These are phyloP conservation scores for Taurulus bubalis DNA, from an alignment of 2,113 vertebrate genomes.

Conservation along the genomic window DNA sequence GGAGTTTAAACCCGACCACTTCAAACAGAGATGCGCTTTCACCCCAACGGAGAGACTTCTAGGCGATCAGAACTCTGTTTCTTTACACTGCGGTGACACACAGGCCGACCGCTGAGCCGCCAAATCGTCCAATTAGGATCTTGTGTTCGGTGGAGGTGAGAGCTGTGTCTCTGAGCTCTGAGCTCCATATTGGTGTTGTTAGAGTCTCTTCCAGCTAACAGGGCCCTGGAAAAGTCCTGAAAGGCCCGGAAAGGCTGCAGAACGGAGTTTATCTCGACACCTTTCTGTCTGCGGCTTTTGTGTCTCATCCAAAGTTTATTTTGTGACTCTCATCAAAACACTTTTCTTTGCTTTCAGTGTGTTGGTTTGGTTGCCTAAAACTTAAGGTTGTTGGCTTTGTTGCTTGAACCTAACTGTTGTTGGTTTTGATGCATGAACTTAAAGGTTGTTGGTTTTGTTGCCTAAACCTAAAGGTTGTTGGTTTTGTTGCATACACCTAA, in stretches of 20 bases:
- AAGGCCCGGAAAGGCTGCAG: slow-evolving; percentile 13
- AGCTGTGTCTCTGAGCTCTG: slow-evolving; percentile 4
- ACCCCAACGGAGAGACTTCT: neutral
- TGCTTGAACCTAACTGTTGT: too few species aligned
- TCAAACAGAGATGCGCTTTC: neutral
- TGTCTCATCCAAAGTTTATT: neutral
- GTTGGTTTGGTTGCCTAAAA: too few species aligned
- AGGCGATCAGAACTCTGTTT: neutral
- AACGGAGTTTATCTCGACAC: neutral
- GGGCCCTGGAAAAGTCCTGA: slow-evolving; percentile 27
- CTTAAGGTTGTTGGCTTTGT: too few species aligned
- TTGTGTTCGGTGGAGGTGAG: neutral
- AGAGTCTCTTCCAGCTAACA: slow-evolving; percentile 5
- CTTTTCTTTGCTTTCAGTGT: neutral
- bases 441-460: too few species aligned
- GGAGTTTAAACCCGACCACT: neutral
- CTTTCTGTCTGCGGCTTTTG: neutral
- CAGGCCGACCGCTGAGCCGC: neutral
- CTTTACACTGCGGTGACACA: neutral
- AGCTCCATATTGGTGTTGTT: neutral
- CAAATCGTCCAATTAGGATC: slow-evolving; percentile 27
- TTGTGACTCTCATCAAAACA: neutral
- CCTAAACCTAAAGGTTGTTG: too few species aligned
- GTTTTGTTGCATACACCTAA: too few species aligned
- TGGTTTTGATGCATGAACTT: too few species aligned